Conservation (phyloP, 2,888 invertebrate species). For the Hoplodrina blanda region DNA sequence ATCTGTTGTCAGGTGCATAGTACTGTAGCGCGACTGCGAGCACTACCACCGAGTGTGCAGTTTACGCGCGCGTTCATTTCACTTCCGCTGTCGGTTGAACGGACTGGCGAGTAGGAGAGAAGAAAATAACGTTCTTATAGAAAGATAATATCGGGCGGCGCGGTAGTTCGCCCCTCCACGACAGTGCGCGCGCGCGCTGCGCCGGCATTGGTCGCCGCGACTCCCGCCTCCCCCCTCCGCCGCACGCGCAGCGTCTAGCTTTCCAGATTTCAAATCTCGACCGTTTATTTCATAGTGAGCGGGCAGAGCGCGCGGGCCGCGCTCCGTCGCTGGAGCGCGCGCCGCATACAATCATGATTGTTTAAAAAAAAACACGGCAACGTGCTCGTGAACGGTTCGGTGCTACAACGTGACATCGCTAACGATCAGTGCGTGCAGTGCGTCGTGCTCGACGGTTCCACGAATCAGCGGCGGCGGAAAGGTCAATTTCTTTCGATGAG, state of each 20-base stretch:
- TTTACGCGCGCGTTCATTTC: conserved; percentile 88
- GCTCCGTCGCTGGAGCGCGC: conserved; percentile 70
- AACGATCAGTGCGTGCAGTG: conserved; percentile 88
- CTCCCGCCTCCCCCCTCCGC: conserved; percentile 73
- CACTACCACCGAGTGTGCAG: conserved; percentile 75
- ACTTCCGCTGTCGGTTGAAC: conserved; percentile 89
- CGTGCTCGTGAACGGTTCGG: conserved; percentile 87
- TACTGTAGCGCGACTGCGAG: conserved; percentile 48
- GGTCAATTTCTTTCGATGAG: conserved; percentile 92
- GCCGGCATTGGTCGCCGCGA: conserved; percentile 76
- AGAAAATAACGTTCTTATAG: conserved; percentile 88
- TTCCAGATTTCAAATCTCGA: conserved; percentile 90
- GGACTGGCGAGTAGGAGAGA: conserved; percentile 86
- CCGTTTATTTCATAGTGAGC: conserved; percentile 90
- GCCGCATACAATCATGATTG: conserved; percentile 72
- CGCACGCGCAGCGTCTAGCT: conserved; percentile 88
- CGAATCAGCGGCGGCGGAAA: conserved; percentile 73
- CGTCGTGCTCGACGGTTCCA: conserved; percentile 76
- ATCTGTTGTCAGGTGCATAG: conserved; percentile 64
- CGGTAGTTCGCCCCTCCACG: conserved; percentile 80
- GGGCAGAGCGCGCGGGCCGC: conserved; percentile 80
- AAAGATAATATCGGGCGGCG: conserved; percentile 86
- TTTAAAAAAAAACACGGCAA: conserved; percentile 83
- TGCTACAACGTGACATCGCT: conserved; percentile 86
- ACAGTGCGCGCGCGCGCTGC: conserved; percentile 83